Conservation (phyloP, 2,888 invertebrate genomes). For the Agrochola lota region DNA sequence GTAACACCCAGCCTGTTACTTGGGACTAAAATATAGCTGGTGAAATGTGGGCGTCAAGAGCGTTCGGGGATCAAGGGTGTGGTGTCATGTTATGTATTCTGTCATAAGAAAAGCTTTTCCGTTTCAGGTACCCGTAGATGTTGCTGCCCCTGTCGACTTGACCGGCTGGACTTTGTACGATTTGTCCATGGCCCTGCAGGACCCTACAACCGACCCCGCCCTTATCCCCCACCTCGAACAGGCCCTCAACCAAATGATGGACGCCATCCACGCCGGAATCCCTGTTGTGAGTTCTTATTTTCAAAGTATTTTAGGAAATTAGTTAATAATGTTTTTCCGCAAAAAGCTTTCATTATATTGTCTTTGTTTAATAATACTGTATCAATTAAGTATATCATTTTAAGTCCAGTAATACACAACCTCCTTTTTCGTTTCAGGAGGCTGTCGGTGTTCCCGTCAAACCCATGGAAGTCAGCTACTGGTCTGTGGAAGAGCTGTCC, state of each 20-base stretch:
- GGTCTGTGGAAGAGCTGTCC: constrained; percentile 66
- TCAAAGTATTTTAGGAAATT: not conserved
- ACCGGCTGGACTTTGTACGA: constrained; percentile 75
- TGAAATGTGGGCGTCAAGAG: too few species aligned
- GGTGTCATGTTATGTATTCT: not conserved
- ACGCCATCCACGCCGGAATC: constrained; percentile 70
- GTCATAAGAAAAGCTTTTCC: not conserved
- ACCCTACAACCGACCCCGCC: constrained; percentile 74
- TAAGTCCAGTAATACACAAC: not conserved
- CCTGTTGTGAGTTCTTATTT: constrained; percentile 68
- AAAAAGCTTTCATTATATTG: too few species aligned
- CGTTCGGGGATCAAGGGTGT: not conserved
- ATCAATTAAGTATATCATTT: not conserved
- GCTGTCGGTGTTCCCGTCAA: constrained; percentile 66
- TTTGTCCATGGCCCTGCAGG: constrained; percentile 73
- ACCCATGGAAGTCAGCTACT: constrained; percentile 69
- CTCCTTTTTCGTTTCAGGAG: constrained; percentile 59
- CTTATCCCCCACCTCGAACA: constrained; percentile 74
- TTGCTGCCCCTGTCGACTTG: constrained; percentile 65
- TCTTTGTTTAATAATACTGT: too few species aligned
- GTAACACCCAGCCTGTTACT: not conserved
- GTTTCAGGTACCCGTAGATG: constrained; percentile 64
- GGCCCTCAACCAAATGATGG: constrained; percentile 77
- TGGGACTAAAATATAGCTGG: not conserved
- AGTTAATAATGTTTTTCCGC: too few species aligned